phyloP scores from a whole-genome alignment of 1,140 invertebrate genomes.

The Drosophila novamexicana region DNA sequence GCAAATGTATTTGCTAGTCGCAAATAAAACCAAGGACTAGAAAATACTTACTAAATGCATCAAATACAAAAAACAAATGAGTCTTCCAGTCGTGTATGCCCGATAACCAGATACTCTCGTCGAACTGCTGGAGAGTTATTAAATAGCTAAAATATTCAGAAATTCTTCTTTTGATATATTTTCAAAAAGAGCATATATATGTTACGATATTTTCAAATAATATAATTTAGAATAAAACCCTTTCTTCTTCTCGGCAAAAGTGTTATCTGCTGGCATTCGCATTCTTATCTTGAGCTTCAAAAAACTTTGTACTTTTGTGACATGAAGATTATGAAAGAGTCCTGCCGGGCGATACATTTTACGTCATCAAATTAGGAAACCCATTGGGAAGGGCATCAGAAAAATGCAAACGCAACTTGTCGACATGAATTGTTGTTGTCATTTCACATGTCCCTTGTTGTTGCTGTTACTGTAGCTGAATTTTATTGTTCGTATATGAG shows the following conservation, averaged over 20 bases:
- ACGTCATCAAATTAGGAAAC: background rate
- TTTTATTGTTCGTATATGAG: constrained; percentile 52
- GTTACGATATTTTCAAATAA: too few relatives aligned
- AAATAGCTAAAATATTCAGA: too few relatives aligned
- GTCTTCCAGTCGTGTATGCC: background rate
- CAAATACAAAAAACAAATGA: constrained; percentile 33
- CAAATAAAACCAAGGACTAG: constrained; percentile 37
- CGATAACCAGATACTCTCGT: constrained; percentile 14
- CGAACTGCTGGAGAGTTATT: too few relatives aligned
- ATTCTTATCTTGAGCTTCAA: too few relatives aligned
- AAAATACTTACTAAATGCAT: constrained; percentile 56
- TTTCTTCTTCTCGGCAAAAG: background rate
- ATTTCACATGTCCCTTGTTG: constrained; percentile 59
- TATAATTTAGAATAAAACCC: too few relatives aligned
- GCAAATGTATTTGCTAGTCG: constrained; percentile 42
- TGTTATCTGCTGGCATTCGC: too few relatives aligned
- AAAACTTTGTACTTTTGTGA: too few relatives aligned
- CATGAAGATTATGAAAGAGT: too few relatives aligned
- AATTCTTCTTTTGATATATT: too few relatives aligned
- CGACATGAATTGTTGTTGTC: constrained; percentile 81
- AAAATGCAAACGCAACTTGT: constrained; percentile 76
- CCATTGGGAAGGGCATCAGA: background rate
- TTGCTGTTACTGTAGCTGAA: constrained; percentile 52
- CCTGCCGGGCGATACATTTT: background rate
- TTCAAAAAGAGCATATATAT: too few relatives aligned